phyloP scores from a whole-genome alignment of 2,113 vertebrate species.

The Labeo catla region DNA sequence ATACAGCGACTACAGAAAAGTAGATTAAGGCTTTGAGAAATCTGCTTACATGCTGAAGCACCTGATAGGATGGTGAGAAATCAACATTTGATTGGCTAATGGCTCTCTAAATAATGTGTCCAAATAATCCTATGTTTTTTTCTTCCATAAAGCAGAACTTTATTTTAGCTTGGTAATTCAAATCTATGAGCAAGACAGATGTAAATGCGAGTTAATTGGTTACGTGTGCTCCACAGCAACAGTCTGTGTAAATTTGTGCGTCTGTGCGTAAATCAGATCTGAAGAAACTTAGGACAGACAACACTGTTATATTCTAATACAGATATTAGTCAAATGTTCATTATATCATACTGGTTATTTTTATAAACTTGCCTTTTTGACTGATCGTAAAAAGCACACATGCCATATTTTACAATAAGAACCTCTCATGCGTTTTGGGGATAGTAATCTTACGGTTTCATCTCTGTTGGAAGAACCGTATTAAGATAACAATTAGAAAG shows the following conservation, averaged over 20 bases:
- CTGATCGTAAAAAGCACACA: not conserved
- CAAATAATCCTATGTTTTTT: conserved; percentile 12
- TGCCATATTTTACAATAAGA: not conserved
- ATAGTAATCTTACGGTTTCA: not conserved
- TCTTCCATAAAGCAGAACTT: not conserved
- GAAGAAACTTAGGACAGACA: not conserved
- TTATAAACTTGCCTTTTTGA: not conserved
- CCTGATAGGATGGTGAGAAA: conserved; percentile 20
- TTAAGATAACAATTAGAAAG: conserved; percentile 15
- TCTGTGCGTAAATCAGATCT: not conserved
- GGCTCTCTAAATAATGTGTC: conserved; percentile 23
- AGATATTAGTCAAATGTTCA: not conserved
- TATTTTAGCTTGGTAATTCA: conserved; percentile 25
- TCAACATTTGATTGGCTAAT: conserved; percentile 46
- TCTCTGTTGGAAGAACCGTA: not conserved
- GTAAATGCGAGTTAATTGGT: not conserved
- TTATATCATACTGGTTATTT: not conserved
- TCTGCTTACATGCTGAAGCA: conserved; percentile 31
- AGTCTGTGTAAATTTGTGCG: not conserved
- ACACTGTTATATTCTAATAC: not conserved
- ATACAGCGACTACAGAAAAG: conserved; percentile 28
- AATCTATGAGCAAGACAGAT: not conserved
- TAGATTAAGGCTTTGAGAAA: conserved; percentile 38
- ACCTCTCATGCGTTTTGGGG: not conserved
- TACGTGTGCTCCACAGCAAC: not conserved